These are phyloP conservation scores for Coryphaenoides rupestris DNA, from an alignment of 2,113 vertebrate species.

Conservation along the genomic window DNA sequence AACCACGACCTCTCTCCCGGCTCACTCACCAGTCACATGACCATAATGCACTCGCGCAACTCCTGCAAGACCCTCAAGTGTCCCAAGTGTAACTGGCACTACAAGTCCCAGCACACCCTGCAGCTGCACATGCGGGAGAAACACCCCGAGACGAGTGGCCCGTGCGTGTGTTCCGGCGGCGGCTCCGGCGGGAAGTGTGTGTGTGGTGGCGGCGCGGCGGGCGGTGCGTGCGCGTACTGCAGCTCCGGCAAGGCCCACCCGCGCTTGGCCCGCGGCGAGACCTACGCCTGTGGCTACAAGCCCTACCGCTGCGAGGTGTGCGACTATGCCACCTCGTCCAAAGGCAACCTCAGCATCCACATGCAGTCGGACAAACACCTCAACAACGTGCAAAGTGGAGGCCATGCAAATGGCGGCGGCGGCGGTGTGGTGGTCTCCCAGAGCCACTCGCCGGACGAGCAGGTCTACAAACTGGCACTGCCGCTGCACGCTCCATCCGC, in stretches of 20 bases:
- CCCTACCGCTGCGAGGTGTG: slow-evolving; percentile 98
- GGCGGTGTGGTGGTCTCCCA: slow-evolving; percentile 42
- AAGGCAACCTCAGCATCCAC: slow-evolving; percentile 99
- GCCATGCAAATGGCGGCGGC: slow-evolving; percentile 70
- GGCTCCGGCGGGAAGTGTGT: slow-evolving; percentile 60
- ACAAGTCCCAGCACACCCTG: slow-evolving; percentile 99
- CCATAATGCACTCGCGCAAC: slow-evolving; percentile 98
- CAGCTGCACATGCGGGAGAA: slow-evolving; percentile 99
- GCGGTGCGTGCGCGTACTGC: slow-evolving; percentile 85
- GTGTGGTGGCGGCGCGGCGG: slow-evolving; percentile 55
- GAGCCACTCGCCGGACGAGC: slow-evolving; percentile 49
- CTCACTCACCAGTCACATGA: slow-evolving; percentile 92
- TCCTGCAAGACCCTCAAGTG: slow-evolving; percentile 99
- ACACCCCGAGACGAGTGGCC: slow-evolving; percentile 87
- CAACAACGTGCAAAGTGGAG: slow-evolving; percentile 95
- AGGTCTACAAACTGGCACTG: slow-evolving; percentile 53
- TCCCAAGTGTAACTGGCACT: slow-evolving; percentile 99
- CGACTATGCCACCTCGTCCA: slow-evolving; percentile 98
- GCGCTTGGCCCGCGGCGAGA: slow-evolving; percentile 93
- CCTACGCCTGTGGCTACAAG: slow-evolving; percentile 98
- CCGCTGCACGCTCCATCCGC: slow-evolving; percentile 42
- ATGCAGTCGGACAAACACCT: slow-evolving; percentile 99
- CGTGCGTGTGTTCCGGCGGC: slow-evolving; percentile 55
- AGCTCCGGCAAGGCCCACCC: slow-evolving; percentile 93
- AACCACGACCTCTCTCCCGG: slow-evolving; percentile 71